A percentile compares a stretch with the other conserved stretches of the same genome.
Evolutionary conservation across 2,797 vertebrate genomes (phyloP).

Genomic region (Esox lucius): DNA sequence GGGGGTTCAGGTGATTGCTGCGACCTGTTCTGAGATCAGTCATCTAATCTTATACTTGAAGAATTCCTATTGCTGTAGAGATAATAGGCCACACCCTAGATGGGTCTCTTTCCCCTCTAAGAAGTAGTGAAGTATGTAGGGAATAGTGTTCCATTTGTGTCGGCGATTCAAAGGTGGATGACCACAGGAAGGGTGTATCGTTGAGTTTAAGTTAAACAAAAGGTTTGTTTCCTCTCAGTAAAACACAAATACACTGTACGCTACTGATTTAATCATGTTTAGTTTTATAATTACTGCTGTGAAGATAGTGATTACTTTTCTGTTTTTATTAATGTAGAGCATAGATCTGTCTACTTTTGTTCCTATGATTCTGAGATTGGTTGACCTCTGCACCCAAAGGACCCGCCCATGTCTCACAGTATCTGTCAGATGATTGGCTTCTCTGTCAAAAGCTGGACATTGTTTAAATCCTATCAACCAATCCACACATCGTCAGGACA

Average conservation of each 20-base stretch:
- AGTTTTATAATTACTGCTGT: constrained; percentile 68
- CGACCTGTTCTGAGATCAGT: neutral
- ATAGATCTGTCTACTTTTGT: constrained; percentile 22
- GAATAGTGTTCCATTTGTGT: too few relatives aligned
- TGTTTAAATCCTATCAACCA: neutral
- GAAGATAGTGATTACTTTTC: constrained; percentile 44
- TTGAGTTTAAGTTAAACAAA: too few relatives aligned
- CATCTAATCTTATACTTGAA: too few relatives aligned
- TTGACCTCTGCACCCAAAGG: constrained; percentile 28
- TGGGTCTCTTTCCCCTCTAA: too few relatives aligned
- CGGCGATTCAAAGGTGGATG: too few relatives aligned
- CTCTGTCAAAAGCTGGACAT: constrained; percentile 15
- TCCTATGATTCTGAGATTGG: constrained; percentile 10
- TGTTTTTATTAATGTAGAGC: constrained; percentile 39
- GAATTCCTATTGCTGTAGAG: too few relatives aligned
- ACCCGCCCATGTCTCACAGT: neutral
- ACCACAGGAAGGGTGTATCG: too few relatives aligned
- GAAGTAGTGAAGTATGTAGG: too few relatives aligned
- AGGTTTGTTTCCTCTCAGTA: too few relatives aligned
- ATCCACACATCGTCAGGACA: neutral
- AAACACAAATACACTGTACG: constrained; percentile 43
- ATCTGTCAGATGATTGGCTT: neutral
- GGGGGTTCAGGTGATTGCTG: neutral
- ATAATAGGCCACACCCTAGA: too few relatives aligned
- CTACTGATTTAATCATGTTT: constrained; percentile 50